Evolutionary conservation across 2,113 vertebrate species (phyloP).

Genomic region (Chaetorhynchus papuensis): DNA sequence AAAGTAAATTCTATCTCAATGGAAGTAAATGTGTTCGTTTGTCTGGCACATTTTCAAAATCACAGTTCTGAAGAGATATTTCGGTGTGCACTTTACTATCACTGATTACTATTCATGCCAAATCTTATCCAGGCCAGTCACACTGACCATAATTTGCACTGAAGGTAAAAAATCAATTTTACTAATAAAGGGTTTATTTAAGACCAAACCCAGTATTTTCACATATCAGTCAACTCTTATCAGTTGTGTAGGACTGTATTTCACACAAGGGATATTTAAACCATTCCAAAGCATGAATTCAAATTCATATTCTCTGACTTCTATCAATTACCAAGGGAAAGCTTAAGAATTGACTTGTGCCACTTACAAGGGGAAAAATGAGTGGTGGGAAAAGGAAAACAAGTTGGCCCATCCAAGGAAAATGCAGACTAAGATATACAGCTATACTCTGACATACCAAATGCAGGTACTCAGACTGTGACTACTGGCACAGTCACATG

Average conservation of each 20-base stretch:
- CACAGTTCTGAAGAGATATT: neutral
- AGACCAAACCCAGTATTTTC: neutral
- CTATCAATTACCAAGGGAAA: neutral
- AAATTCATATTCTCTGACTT: neutral
- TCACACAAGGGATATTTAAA: neutral
- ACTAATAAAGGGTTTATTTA: neutral
- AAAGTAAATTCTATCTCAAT: neutral
- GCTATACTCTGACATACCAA: neutral
- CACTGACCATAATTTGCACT: neutral
- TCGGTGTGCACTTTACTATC: rapidly evolving
- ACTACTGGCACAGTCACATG: neutral
- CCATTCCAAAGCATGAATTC: neutral
- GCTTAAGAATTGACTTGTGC: neutral
- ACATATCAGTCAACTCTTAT: neutral
- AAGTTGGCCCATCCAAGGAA: neutral
- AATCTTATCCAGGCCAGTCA: neutral
- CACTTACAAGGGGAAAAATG: neutral
- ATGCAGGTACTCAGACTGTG: neutral
- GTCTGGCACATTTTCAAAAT: neutral
- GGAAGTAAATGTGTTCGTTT: neutral
- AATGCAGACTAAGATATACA: neutral
- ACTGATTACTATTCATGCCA: neutral
- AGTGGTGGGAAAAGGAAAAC: neutral
- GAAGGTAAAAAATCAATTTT: neutral
- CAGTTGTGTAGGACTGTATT: neutral